Conservation (phyloP, 2,113 vertebrate species). For the Onychostruthus taczanowskii region DNA sequence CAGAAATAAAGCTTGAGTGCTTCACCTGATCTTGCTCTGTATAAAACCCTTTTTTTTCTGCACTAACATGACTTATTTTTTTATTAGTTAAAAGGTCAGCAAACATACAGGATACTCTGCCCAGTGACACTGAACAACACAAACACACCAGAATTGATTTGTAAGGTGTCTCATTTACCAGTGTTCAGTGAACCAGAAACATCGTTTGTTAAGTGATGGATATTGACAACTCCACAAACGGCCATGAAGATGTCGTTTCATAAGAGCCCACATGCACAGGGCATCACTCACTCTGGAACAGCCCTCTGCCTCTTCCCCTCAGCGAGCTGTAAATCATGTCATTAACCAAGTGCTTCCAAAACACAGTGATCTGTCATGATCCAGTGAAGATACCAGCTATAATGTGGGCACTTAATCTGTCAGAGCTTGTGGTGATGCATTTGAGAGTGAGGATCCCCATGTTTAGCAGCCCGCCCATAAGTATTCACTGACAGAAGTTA, state of each 20-base stretch:
- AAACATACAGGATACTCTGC: neutral
- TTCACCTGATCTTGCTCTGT: neutral
- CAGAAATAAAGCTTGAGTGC: neutral
- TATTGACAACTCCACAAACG: slow-evolving; percentile 53
- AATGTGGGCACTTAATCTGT: slow-evolving; percentile 37
- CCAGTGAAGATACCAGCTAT: slow-evolving; percentile 14
- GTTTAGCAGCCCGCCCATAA: slow-evolving; percentile 32
- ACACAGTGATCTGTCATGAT: slow-evolving; percentile 63
- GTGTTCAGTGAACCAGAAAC: slow-evolving; percentile 36
- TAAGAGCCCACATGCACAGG: neutral
- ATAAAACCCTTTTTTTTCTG: neutral
- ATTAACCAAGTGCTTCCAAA: slow-evolving; percentile 54
- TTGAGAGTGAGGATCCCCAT: slow-evolving; percentile 15
- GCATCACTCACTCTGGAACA: neutral
- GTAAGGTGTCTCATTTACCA: slow-evolving; percentile 27
- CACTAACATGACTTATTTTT: neutral
- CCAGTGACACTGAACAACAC: slow-evolving; percentile 1
- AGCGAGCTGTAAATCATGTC: slow-evolving; percentile 61
- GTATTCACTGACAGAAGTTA: slow-evolving; percentile 23
- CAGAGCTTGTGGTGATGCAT: slow-evolving; percentile 40
- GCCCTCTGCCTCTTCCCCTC: slow-evolving; percentile 22
- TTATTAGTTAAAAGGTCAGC: slow-evolving; percentile 18
- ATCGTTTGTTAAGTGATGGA: slow-evolving; percentile 49
- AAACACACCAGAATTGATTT: neutral
- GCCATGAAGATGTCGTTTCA: neutral